phyloP scores from a whole-genome alignment of 2,113 vertebrate genomes.

The Pachyramphus minor region DNA sequence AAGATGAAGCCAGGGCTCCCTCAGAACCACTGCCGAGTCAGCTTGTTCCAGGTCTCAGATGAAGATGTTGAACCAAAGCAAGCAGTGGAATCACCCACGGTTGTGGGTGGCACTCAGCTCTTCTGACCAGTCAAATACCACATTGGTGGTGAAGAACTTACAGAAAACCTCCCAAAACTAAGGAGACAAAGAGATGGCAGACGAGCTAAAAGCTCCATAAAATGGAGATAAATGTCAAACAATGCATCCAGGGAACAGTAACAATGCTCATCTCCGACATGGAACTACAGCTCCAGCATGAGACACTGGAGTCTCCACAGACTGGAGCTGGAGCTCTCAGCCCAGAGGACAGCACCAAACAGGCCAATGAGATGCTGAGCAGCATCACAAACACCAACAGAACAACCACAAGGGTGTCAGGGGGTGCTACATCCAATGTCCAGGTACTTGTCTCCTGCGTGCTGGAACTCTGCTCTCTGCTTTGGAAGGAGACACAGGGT shows the following conservation, averaged over 20 bases:
- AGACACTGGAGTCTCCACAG: fast-evolving
- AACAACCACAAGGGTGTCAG: too few species aligned
- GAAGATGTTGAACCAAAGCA: not conserved
- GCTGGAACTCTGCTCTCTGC: not conserved
- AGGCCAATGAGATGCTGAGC: not conserved
- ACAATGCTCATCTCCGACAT: not conserved
- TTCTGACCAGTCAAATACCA: not conserved
- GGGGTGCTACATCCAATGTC: not conserved
- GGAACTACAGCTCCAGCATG: not conserved
- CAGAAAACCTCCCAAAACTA: not conserved
- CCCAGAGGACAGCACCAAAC: not conserved
- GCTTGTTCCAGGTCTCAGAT: not conserved
- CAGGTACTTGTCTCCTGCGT: not conserved
- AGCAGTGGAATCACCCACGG: not conserved
- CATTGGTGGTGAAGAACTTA: not conserved
- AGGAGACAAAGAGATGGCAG: not conserved
- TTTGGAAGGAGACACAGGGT: fast-evolving
- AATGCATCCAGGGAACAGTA: not conserved
- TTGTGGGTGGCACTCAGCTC: not conserved
- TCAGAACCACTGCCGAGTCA: not conserved
- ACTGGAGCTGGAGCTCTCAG: not conserved
- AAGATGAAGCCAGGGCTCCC: not conserved
- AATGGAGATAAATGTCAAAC: not conserved
- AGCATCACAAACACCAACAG: not conserved
- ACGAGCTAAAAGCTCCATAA: not conserved